Evolutionary conservation across 2,113 vertebrate species (phyloP).

Genomic region (Saccopteryx bilineata): DNA sequence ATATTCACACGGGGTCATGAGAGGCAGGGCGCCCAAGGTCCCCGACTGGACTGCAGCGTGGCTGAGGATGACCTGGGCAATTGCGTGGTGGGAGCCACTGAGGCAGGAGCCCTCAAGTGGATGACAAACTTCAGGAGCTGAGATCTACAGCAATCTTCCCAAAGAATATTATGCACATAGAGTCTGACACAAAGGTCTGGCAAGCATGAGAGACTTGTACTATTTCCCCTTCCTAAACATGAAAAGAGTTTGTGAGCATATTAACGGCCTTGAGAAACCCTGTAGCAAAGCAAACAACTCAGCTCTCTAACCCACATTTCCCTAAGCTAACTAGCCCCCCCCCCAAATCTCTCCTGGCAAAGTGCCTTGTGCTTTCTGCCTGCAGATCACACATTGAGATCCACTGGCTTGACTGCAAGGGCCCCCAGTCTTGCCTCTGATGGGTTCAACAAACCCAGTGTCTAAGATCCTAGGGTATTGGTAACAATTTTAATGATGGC

Average conservation of each 20-base stretch:
- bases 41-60: accelerated
- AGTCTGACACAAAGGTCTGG: neutral
- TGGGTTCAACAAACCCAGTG: neutral
- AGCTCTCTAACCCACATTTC: neutral
- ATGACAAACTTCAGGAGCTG: neutral
- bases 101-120: neutral
- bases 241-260: neutral
- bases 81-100: neutral
- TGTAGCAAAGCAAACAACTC: neutral
- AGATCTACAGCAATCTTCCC: too few species aligned
- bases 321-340: neutral
- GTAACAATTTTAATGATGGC: neutral
- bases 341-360: neutral
- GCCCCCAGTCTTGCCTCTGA: neutral
- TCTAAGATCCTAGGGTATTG: neutral
- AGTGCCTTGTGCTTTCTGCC: neutral
- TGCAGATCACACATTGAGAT: neutral
- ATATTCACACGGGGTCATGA: neutral
- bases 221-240: neutral
- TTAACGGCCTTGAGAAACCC: neutral
- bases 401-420: neutral
- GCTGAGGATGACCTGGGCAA: neutral
- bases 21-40: neutral
- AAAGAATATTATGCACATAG: neutral
- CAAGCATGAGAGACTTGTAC: neutral